Conservation (phyloP, 2,113 vertebrate species). For the Gopherus flavomarginatus region DNA sequence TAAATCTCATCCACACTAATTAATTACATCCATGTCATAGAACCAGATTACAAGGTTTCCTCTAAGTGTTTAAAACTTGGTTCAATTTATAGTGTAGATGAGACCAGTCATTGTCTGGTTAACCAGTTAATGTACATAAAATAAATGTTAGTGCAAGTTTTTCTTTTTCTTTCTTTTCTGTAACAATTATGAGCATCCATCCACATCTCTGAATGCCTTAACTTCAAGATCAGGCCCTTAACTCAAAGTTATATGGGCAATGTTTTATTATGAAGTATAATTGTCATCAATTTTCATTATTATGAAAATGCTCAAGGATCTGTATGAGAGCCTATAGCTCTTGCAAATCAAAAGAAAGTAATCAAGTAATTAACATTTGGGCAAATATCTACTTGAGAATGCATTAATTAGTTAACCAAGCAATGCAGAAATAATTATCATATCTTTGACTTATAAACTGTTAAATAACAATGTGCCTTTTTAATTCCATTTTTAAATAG, state of each 20-base stretch:
- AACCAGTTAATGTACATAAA: not conserved
- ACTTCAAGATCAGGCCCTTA: not conserved
- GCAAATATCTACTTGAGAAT: conserved; percentile 54
- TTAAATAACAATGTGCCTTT: not conserved
- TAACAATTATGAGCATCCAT: not conserved
- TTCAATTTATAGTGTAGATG: not conserved
- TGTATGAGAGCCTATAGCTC: not conserved
- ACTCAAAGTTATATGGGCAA: not conserved
- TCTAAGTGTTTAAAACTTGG: not conserved
- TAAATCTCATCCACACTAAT: not conserved
- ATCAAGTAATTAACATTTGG: conserved; percentile 26
- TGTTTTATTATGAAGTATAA: conserved; percentile 3
- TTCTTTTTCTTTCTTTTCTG: not conserved
- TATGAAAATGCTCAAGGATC: conserved; percentile 15
- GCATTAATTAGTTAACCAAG: conserved; percentile 19
- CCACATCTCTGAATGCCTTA: not conserved
- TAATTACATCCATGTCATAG: not conserved
- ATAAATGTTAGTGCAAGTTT: not conserved
- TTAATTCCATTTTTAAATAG: conserved; percentile 2
- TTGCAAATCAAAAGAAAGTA: conserved; percentile 5
- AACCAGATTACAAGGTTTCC: not conserved
- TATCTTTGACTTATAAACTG: conserved; percentile 6
- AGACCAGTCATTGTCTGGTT: not conserved
- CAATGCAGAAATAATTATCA: conserved; percentile 21
- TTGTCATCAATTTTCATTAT: conserved; percentile 23